phyloP scores from a whole-genome alignment of 2,888 invertebrate species.

The Napeogenes sylphis region DNA sequence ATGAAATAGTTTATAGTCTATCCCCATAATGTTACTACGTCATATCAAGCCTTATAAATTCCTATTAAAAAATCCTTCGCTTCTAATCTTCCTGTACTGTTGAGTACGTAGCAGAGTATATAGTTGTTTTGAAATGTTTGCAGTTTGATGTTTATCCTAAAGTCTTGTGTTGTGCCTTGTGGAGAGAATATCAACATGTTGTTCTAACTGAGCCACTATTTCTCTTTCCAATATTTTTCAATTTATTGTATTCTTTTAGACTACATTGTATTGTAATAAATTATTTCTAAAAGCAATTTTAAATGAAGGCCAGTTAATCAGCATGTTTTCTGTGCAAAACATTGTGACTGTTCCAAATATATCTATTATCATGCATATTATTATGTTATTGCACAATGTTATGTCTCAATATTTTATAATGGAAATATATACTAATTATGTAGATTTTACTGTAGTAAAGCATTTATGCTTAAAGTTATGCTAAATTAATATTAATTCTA shows the following conservation, averaged over 20 bases:
- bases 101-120: conserved; percentile 36
- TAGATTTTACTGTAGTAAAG: conserved; percentile 32
- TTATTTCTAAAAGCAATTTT: neutral
- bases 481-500: conserved; percentile 32
- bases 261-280: neutral
- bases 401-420: conserved; percentile 74
- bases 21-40: conserved; percentile 29
- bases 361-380: conserved; percentile 67
- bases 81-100: conserved; percentile 37
- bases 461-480: conserved; percentile 32
- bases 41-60: conserved; percentile 37
- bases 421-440: conserved; percentile 41
- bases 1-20: conserved; percentile 29
- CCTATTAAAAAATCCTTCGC: conserved; percentile 35
- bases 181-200: conserved; percentile 51
- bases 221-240: neutral
- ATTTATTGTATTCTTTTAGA: neutral
- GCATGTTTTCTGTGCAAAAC: conserved; percentile 58
- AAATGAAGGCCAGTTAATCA: conserved; percentile 35
- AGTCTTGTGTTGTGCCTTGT: conserved; percentile 71
- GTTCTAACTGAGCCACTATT: conserved; percentile 25
- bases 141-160: conserved; percentile 40
- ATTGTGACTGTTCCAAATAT: conserved; percentile 64
- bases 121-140: conserved; percentile 35
- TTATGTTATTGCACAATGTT: conserved; percentile 69